These are phyloP conservation scores for Ophiodon elongatus DNA, from an alignment of 2,113 vertebrate genomes.

Conservation along the genomic window DNA sequence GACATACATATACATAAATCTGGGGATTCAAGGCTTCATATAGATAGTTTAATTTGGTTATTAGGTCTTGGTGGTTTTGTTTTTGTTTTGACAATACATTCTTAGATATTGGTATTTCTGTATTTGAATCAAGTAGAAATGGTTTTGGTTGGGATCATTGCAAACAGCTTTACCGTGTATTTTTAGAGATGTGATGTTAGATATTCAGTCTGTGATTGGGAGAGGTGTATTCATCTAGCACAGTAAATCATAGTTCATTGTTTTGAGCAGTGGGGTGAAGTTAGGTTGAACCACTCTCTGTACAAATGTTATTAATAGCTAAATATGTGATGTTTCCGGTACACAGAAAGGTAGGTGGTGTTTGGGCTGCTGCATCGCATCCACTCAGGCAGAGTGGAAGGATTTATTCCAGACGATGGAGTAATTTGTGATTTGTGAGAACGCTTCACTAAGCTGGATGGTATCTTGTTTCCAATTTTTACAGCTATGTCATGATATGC, in stretches of 20 bases:
- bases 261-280: slow-evolving; percentile 14
- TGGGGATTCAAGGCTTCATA: not conserved
- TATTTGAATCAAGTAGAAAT: not conserved
- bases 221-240: not conserved
- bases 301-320: slow-evolving; percentile 42
- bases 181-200: not conserved
- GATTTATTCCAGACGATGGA: slow-evolving; percentile 60
- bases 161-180: not conserved
- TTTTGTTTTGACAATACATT: slow-evolving; percentile 15
- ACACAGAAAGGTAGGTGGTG: slow-evolving; percentile 33
- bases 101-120: not conserved
- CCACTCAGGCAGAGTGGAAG: slow-evolving; percentile 47
- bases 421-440: slow-evolving; percentile 59
- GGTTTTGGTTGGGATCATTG: not conserved
- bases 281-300: slow-evolving; percentile 21
- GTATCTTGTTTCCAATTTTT: slow-evolving; percentile 50
- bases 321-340: slow-evolving; percentile 41
- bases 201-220: not conserved
- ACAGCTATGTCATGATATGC: slow-evolving; percentile 34
- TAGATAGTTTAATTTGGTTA: no score
- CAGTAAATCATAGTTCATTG: slow-evolving; percentile 15
- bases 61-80: not conserved
- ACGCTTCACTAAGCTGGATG: slow-evolving; percentile 44
- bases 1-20: not conserved
- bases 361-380: slow-evolving; percentile 30